Conservation (phyloP, 2,113 vertebrate species). For the Oncorhynchus nerka region DNA sequence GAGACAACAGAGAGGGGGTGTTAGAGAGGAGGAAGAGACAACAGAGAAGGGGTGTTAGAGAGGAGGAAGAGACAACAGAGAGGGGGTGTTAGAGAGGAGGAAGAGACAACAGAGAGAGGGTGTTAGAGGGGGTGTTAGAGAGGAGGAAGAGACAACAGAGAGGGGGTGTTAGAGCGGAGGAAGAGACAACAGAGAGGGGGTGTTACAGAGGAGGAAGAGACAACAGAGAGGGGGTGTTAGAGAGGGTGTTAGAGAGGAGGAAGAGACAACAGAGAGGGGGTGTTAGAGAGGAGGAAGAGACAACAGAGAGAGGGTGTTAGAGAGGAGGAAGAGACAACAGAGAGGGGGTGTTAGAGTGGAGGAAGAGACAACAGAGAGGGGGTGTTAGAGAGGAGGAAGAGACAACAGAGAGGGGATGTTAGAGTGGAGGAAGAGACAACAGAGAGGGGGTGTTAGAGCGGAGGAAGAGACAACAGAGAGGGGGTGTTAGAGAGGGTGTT, state of each 20-base stretch:
- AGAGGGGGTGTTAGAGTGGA: not conserved
- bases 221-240: not conserved
- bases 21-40: not conserved
- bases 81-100: not conserved
- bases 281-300: too few relatives aligned
- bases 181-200: slow-evolving; percentile 25
- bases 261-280: too few relatives aligned
- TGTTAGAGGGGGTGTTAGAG: too few relatives aligned
- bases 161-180: not conserved
- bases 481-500: not conserved
- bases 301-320: not conserved
- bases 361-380: too few relatives aligned
- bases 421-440: not conserved
- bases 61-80: not conserved
- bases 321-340: not conserved
- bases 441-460: slow-evolving; percentile 26
- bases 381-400: too few relatives aligned
- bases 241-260: too few relatives aligned
- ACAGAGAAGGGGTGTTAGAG: too few relatives aligned
- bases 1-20: not conserved
- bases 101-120: not conserved
- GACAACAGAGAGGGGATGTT: too few relatives aligned
- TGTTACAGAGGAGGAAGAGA: slow-evolving; percentile 6
- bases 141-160: not conserved
- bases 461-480: slow-evolving; percentile 7